Percentiles rank a stretch among this genome's conserved stretches.
Conservation (phyloP, 2,888 invertebrate genomes). For the Schrankia costaestrigalis region DNA sequence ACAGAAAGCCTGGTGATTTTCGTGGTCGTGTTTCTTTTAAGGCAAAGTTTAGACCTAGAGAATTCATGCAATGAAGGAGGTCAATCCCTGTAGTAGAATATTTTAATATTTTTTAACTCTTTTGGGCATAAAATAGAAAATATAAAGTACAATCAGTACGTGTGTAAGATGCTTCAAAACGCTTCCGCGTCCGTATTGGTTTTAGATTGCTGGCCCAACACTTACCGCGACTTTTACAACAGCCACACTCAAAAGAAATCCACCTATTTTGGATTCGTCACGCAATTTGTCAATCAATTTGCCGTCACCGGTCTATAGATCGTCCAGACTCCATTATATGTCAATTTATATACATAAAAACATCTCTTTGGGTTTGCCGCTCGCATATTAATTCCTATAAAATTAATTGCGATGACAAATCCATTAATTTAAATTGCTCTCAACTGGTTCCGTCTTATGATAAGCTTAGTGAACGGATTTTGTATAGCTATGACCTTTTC, state of each 20-base stretch:
- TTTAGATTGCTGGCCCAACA: slow-evolving; percentile 40
- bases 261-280: slow-evolving; percentile 79
- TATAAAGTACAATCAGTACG: no score
- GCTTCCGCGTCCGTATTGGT: slow-evolving; percentile 10
- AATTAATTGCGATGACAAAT: slow-evolving; percentile 80
- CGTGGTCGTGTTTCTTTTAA: background rate
- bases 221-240: slow-evolving; percentile 58
- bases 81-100: no score
- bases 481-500: slow-evolving; percentile 6
- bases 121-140: no score
- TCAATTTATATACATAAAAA: slow-evolving; percentile 67
- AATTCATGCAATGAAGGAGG: no score
- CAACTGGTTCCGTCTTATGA: slow-evolving; percentile 52
- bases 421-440: slow-evolving; percentile 73
- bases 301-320: slow-evolving; percentile 67
- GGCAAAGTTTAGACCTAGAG: background rate
- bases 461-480: slow-evolving; percentile 21
- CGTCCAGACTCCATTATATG: slow-evolving; percentile 70
- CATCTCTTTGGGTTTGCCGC: slow-evolving; percentile 71
- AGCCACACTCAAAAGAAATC: slow-evolving; percentile 75
- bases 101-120: no score
- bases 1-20: no score
- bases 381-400: slow-evolving; percentile 77
- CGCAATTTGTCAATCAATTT: slow-evolving; percentile 79
- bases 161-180: no score